These are phyloP conservation scores for Hemistola chrysoprasaria DNA, from an alignment of 2,888 invertebrate genomes.

Conservation along the genomic window DNA sequence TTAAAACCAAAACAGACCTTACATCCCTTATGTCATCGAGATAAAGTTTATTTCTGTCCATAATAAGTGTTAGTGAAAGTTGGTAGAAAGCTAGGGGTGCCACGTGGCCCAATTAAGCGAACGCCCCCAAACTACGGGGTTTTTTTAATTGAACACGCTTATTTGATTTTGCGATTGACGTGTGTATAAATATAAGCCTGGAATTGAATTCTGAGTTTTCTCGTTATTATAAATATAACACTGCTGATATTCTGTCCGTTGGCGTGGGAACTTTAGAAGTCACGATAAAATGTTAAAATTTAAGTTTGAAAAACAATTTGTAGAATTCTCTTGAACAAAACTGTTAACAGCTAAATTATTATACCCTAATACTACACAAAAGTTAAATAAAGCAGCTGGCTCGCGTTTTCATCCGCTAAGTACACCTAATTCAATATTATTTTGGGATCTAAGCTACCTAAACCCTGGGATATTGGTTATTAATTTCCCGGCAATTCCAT, in stretches of 20 bases:
- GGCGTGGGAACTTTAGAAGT: too few species aligned
- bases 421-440: too few species aligned
- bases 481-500: too few species aligned
- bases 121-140: constrained; percentile 54
- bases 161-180: constrained; percentile 73
- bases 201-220: constrained; percentile 19
- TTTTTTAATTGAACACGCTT: constrained; percentile 73
- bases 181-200: constrained; percentile 32
- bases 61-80: constrained; percentile 16
- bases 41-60: constrained; percentile 24
- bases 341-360: too few species aligned
- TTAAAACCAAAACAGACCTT: constrained; percentile 9
- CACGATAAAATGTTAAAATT: too few species aligned
- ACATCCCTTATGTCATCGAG: constrained; percentile 21
- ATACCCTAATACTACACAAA: too few species aligned
- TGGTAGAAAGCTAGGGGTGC: constrained; percentile 40
- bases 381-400: too few species aligned
- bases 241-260: not conserved
- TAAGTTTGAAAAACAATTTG: too few species aligned
- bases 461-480: too few species aligned
- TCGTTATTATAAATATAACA: not conserved
- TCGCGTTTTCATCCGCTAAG: too few species aligned
- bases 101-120: constrained; percentile 70
- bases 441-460: too few species aligned
- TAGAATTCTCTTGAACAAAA: too few species aligned